Conservation (phyloP, 2,797 vertebrate species). For the Argentina silus region DNA sequence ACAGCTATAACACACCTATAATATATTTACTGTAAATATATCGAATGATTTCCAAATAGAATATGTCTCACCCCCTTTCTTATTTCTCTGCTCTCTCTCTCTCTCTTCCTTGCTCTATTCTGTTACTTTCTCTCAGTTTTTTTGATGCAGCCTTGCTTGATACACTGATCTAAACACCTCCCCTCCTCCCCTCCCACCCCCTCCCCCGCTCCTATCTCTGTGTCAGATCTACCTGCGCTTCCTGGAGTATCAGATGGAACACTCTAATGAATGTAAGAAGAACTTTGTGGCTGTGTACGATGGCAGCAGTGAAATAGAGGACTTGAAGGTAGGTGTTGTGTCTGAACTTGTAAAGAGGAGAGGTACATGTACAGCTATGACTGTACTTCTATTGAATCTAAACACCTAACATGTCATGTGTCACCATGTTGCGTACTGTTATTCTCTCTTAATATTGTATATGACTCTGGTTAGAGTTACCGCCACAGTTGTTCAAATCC, state of each 20-base stretch:
- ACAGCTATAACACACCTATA: not conserved
- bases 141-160: not conserved
- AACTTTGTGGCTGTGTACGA: conserved; percentile 97
- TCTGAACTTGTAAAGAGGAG: too few species aligned
- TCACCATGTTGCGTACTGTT: too few species aligned
- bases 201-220: conserved; percentile 17
- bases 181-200: not conserved
- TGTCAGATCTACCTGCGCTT: conserved; percentile 92
- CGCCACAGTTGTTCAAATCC: too few species aligned
- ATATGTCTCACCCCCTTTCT: not conserved
- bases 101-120: not conserved
- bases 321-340: conserved; percentile 80
- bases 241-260: conserved; percentile 96
- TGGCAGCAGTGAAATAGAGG: conserved; percentile 92
- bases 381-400: too few species aligned
- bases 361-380: too few species aligned
- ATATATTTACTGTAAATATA: too few species aligned
- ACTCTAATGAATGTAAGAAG: conserved; percentile 96
- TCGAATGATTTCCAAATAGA: not conserved
- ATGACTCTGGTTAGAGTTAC: too few species aligned
- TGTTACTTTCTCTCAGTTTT: not conserved
- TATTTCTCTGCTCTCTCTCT: not conserved
- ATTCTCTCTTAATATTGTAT: too few species aligned
- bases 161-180: not conserved
- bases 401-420: too few species aligned